Evolutionary conservation across 1,140 invertebrate genomes (phyloP).

Genomic region (Vollenhovia emeryi): DNA sequence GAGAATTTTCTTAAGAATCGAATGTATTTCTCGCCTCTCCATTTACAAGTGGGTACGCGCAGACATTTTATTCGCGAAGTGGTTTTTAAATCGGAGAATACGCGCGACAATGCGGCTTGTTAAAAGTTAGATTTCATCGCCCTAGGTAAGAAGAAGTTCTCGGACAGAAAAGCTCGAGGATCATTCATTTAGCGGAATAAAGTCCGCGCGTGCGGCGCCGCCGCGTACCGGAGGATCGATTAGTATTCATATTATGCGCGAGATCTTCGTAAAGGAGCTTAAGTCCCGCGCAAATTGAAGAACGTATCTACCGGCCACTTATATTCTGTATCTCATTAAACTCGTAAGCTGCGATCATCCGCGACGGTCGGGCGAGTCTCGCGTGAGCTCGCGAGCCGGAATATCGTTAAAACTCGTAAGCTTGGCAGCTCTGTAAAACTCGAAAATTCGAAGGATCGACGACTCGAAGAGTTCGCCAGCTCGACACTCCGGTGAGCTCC

Average conservation of each 20-base stretch:
- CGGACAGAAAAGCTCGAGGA: conserved; percentile 34
- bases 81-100: background rate
- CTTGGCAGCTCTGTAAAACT: conserved; percentile 11
- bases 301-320: conserved; percentile 40
- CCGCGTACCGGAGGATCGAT: conserved; percentile 7
- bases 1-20: background rate
- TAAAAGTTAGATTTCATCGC: conserved; percentile 27
- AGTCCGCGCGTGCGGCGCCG: conserved; percentile 3
- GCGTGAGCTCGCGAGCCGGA: conserved; percentile 2
- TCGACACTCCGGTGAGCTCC: background rate
- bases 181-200: conserved; percentile 50
- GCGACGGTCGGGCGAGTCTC: background rate
- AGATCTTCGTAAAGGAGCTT: conserved; percentile 44
- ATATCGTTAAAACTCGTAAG: conserved; percentile 7
- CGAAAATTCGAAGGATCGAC: background rate
- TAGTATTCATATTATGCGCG: conserved; percentile 53
- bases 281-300: conserved; percentile 52
- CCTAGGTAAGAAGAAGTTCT: background rate
- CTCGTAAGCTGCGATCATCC: conserved; percentile 44
- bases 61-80: background rate
- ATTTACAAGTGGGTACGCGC: background rate
- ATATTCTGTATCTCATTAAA: conserved; percentile 50
- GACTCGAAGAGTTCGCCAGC: background rate
- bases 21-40: background rate
- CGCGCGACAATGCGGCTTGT: conserved; percentile 22